These are phyloP conservation scores for Aphidius colemani DNA, from an alignment of 2,888 invertebrate genomes.

Conservation along the genomic window DNA sequence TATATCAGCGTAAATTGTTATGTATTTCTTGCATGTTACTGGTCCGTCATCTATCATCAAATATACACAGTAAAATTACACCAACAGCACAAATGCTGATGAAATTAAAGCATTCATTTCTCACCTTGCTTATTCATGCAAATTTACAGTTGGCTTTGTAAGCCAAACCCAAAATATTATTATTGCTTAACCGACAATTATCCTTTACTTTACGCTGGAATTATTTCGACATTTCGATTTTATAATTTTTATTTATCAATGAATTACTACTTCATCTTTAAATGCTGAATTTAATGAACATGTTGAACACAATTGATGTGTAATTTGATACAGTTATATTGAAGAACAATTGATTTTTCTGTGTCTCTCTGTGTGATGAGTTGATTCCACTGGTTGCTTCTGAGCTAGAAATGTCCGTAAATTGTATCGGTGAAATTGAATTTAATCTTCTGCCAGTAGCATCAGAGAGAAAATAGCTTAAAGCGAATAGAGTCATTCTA, in stretches of 20 bases:
- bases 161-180: too few relatives aligned
- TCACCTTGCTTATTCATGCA: constrained; percentile 24
- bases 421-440: constrained; percentile 43
- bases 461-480: constrained; percentile 33
- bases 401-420: not conserved
- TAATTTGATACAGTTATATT: too few relatives aligned
- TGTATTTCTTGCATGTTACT: not conserved
- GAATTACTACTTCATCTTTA: too few relatives aligned
- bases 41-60: not conserved
- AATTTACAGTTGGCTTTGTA: constrained; percentile 6
- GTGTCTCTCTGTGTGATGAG: constrained; percentile 11
- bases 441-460: constrained; percentile 41
- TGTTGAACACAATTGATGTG: too few relatives aligned
- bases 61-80: constrained; percentile 8
- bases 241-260: too few relatives aligned
- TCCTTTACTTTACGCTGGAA: too few relatives aligned
- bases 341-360: constrained; percentile 13
- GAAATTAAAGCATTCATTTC: constrained; percentile 20
- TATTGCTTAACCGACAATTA: too few relatives aligned
- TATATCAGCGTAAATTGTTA: constrained; percentile 15
- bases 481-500: constrained; percentile 24
- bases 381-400: constrained; percentile 17
- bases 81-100: constrained; percentile 16
- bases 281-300: too few relatives aligned
- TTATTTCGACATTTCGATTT: too few relatives aligned